phyloP scores from a whole-genome alignment of 2,888 invertebrate species.

The Reticulitermes lucifugus region DNA sequence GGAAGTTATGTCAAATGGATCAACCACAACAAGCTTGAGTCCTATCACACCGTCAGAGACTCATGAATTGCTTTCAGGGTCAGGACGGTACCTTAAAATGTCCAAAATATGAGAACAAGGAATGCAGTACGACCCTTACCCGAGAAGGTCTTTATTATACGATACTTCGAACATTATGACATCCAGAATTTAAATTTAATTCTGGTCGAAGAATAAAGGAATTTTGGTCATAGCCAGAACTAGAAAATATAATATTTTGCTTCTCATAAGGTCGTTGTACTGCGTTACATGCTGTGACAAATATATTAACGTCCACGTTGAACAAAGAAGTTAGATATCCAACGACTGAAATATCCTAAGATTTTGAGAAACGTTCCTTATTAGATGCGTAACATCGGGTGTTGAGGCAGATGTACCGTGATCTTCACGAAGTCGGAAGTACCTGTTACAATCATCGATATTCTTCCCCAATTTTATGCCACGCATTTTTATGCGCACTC shows the following conservation, averaged over 20 bases:
- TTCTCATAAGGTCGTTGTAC: slow-evolving; percentile 2
- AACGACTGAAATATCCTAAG: not conserved
- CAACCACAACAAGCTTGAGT: slow-evolving; percentile 70
- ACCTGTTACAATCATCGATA: not conserved
- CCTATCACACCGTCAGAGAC: slow-evolving; percentile 79
- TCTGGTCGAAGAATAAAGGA: not conserved
- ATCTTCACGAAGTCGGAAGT: not conserved
- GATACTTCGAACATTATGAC: slow-evolving; percentile 42
- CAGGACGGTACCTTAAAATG: slow-evolving; percentile 48
- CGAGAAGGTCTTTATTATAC: slow-evolving; percentile 25
- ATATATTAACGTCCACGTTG: slow-evolving; percentile 2
- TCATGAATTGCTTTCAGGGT: slow-evolving; percentile 69
- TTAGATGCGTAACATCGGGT: not conserved
- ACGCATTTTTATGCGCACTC: not conserved
- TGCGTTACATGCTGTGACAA: not conserved
- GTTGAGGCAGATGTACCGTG: not conserved
- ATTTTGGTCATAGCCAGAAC: too few species aligned
- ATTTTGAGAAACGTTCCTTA: not conserved
- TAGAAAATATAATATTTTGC: not conserved
- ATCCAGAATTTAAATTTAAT: slow-evolving; percentile 40
- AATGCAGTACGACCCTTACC: slow-evolving; percentile 40
- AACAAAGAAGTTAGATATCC: not conserved
- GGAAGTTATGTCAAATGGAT: slow-evolving; percentile 64
- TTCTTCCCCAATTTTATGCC: not conserved
- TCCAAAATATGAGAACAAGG: slow-evolving; percentile 49